Conservation (phyloP, 2,888 invertebrate species). For the Lottia scabra region DNA sequence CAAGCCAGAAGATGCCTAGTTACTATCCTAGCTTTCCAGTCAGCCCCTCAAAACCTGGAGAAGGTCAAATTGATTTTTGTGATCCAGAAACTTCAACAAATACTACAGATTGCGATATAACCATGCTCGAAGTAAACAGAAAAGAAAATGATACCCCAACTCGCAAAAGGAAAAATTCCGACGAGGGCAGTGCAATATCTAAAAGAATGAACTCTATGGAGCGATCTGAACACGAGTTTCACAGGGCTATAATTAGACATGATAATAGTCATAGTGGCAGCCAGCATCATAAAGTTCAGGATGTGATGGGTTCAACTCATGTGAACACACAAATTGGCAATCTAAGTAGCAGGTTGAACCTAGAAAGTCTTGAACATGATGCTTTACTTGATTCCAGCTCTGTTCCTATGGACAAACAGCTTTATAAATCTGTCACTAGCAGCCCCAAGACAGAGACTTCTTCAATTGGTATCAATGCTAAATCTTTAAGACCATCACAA, state of each 20-base stretch:
- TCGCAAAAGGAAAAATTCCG: slow-evolving; percentile 6
- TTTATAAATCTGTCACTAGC: slow-evolving; percentile 12
- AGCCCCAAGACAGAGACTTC: slow-evolving; percentile 29
- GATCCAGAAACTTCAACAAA: neutral
- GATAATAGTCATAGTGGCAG: neutral
- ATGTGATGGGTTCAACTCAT: neutral
- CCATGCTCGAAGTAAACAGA: slow-evolving; percentile 1
- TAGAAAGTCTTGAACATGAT: slow-evolving; percentile 53
- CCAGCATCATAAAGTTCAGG: neutral
- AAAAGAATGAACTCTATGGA: neutral
- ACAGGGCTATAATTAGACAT: neutral
- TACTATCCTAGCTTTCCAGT: neutral
- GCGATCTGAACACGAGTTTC: neutral
- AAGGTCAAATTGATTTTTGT: neutral
- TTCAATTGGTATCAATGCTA: slow-evolving; percentile 45
- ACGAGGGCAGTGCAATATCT: neutral
- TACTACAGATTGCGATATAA: neutral
- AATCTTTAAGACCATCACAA: slow-evolving; percentile 40
- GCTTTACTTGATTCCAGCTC: slow-evolving; percentile 50
- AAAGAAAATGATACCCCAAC: slow-evolving; percentile 9
- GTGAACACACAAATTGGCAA: slow-evolving; percentile 1
- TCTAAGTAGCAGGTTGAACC: slow-evolving; percentile 25
- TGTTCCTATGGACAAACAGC: slow-evolving; percentile 28
- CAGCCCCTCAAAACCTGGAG: neutral
- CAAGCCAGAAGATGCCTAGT: neutral